phyloP scores from a whole-genome alignment of 2,888 invertebrate genomes.

The Drosophila atripex region DNA sequence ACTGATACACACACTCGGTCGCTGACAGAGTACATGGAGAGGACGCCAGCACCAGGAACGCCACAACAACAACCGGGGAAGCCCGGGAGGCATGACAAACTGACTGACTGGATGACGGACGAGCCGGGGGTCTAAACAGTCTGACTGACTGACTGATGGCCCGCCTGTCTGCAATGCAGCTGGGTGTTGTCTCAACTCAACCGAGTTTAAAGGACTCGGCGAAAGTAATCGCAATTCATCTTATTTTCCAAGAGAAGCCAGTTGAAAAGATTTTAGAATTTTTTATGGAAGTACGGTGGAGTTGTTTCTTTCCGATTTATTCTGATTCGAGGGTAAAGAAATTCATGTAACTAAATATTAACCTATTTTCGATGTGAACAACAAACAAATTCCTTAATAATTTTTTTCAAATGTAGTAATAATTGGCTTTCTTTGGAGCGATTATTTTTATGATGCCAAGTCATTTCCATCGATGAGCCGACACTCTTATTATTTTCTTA shows the following conservation, averaged over 20 bases:
- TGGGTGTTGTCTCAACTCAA: conserved; percentile 53
- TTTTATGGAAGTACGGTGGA: neutral
- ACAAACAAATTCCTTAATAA: neutral
- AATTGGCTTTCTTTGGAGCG: neutral
- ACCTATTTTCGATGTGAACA: no score
- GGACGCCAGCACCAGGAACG: conserved; percentile 21
- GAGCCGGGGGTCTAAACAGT: conserved; percentile 31
- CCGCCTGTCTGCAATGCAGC: conserved; percentile 42
- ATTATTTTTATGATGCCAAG: conserved; percentile 17
- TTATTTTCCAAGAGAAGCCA: conserved; percentile 19
- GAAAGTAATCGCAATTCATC: conserved; percentile 37
- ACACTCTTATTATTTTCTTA: conserved; percentile 10
- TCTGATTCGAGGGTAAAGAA: no score
- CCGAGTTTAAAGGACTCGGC: conserved; percentile 36
- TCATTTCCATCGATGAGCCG: conserved; percentile 20
- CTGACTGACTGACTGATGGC: conserved; percentile 43
- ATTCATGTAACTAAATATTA: no score
- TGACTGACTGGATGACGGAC: conserved; percentile 29
- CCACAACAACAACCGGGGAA: conserved; percentile 31
- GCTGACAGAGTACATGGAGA: conserved; percentile 63
- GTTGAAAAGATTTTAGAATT: conserved; percentile 5
- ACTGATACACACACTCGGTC: conserved; percentile 20
- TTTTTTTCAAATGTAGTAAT: neutral
- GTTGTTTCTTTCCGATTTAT: no score
- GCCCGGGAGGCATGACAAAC: conserved; percentile 58